These are phyloP conservation scores for Actenoides lindsayi DNA, from an alignment of 2,113 vertebrate genomes.

Conservation along the genomic window DNA sequence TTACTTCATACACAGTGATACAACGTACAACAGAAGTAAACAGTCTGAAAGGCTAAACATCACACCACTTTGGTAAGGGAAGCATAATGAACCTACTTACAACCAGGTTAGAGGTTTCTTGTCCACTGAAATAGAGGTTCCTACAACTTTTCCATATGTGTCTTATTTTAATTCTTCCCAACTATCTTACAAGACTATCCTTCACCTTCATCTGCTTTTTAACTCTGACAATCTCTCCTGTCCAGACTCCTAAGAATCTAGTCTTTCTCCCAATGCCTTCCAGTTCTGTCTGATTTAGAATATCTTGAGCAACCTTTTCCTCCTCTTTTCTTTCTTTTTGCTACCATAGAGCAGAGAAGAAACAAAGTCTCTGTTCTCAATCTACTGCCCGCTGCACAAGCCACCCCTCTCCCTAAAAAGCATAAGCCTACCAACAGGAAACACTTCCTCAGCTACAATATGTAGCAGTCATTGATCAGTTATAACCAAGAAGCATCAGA, in stretches of 20 bases:
- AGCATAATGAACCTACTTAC: not conserved
- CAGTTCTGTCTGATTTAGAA: not conserved
- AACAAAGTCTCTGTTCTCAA: not conserved
- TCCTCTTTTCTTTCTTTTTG: not conserved
- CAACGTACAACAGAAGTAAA: not conserved
- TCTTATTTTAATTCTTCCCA: not conserved
- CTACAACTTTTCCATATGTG: fast-evolving
- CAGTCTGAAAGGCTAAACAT: not conserved
- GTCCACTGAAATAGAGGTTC: fast-evolving
- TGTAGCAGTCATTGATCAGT: not conserved
- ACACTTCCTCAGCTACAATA: not conserved
- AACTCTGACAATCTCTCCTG: not conserved
- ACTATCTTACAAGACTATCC: not conserved
- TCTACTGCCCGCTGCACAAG: not conserved
- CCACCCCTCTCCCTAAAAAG: not conserved
- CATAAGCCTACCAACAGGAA: not conserved
- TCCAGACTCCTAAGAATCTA: not conserved
- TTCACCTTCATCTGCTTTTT: not conserved
- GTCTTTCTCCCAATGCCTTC: not conserved
- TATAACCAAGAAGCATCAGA: not conserved
- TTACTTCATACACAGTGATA: slow-evolving; percentile 83
- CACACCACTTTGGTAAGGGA: not conserved
- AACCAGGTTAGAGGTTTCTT: not conserved
- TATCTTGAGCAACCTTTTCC: not conserved
- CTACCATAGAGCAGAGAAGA: not conserved